Conservation (phyloP, 1,140 invertebrate genomes). For the Bilobella aurantiaca region DNA sequence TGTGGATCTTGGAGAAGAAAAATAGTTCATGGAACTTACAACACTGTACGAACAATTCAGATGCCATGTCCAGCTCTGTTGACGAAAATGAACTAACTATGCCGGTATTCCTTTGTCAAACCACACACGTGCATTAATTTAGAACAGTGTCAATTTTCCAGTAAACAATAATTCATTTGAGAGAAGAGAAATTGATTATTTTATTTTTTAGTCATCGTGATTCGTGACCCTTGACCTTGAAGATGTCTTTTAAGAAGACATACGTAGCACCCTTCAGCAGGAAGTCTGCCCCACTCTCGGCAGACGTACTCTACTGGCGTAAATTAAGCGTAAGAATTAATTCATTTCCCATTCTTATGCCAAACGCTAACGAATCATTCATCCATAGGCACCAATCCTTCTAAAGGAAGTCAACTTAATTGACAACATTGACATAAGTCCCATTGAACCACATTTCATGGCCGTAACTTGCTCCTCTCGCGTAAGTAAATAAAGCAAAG, state of each 20-base stretch:
- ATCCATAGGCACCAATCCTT: conserved; percentile 61
- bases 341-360: too few species aligned
- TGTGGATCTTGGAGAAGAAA: too few species aligned
- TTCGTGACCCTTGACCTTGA: neutral
- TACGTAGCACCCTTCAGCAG: conserved; percentile 61
- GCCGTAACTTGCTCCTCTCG: conserved; percentile 80
- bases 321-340: conserved; percentile 60
- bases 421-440: conserved; percentile 81
- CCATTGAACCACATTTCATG: conserved; percentile 73
- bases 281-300: conserved; percentile 53
- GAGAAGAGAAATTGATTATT: neutral
- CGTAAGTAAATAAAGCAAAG: conserved; percentile 48
- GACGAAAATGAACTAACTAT: too few species aligned
- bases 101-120: too few species aligned
- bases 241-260: conserved; percentile 53
- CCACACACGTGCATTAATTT: too few species aligned
- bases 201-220: neutral
- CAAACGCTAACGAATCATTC: conserved; percentile 12
- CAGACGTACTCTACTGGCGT: conserved; percentile 75
- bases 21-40: too few species aligned
- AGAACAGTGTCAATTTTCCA: too few species aligned
- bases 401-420: conserved; percentile 86
- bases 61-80: too few species aligned
- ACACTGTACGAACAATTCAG: too few species aligned
- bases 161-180: too few species aligned